Base-by-base conservation (phyloP, 2,888 invertebrate genomes). In the Orthosia incerta region DNA sequence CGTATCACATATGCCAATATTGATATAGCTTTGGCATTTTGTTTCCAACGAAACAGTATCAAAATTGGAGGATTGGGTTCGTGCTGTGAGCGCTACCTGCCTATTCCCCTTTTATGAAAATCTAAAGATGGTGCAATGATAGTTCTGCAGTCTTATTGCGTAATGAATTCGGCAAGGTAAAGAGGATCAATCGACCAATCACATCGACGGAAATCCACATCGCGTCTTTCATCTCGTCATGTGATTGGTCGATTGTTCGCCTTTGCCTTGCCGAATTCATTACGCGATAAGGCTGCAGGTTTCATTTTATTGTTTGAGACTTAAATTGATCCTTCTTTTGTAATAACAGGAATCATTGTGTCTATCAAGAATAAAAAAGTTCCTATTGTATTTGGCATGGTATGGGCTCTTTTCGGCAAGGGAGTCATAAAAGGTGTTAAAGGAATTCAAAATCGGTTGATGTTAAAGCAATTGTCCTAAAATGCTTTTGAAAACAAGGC, bases 1-100 rank as follows among this genome's bases (percentile, higher is more conserved):
- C 31, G 18, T 20, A 45, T 50, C 39, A 74, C 31, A 46, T 39
- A 39, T 31, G 13, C 26, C 50, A 57, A 45, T 50, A 51, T 60
- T 20, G 26, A 59, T 31, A 64, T 13, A 50, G 65, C 31, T 53
- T 64, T 53, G 18, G 13, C 65, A 60, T 57, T 53, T 39, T 23
- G 74, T 74, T 57, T 59, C 23, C 39, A 15, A 20, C 20, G 45
- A 71, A n/a, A n/a, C 46, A 0, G n/a, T 66, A 48, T 64, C 26
- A 64, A 3, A 18, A 26, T 16, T 16, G 13, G 16, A 64, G 16
- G 65, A 53, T 39, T 39, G 20, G 15, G 45, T 45, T 39, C 2
- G 20, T 39, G 59, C 23, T 65, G 59, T 12, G 18, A 15, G 18
- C 18, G 18, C 39, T 26, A n/a, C 20, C 18, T 61, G 23, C n/a